Evolutionary conservation across 1,140 invertebrate genomes (phyloP).

Genomic region (Euwallacea similis): DNA sequence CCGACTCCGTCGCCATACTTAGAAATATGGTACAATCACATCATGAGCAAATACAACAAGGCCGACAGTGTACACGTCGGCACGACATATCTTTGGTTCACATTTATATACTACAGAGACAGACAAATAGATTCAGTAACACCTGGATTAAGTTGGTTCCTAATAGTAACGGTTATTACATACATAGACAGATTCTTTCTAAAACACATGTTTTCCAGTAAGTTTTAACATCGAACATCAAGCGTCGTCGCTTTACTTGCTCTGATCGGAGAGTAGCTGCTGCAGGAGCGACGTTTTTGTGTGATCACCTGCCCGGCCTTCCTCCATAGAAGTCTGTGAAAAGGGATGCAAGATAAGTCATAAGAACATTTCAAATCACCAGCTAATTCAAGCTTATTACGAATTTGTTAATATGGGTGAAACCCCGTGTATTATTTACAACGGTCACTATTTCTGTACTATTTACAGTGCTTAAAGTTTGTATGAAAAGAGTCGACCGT

Average conservation of each 20-base stretch:
- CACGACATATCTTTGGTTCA: conserved; percentile 38
- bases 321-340: conserved; percentile 75
- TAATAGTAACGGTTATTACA: conserved; percentile 33
- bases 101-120: conserved; percentile 27
- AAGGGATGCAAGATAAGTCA: not conserved
- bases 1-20: conserved; percentile 25
- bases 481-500: too few species aligned
- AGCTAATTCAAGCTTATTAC: too few species aligned
- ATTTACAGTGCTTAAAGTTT: too few species aligned
- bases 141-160: conserved; percentile 27
- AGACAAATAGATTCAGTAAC: conserved; percentile 21
- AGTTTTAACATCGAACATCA: conserved; percentile 17
- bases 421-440: too few species aligned
- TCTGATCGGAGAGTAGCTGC: conserved; percentile 77
- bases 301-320: conserved; percentile 66
- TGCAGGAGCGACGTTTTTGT: conserved; percentile 71
- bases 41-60: conserved; percentile 23
- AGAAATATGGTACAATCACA: conserved; percentile 31
- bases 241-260: conserved; percentile 32
- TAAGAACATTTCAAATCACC: not conserved
- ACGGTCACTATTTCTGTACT: too few species aligned
- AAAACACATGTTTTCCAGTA: conserved; percentile 34
- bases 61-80: conserved; percentile 23
- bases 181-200: conserved; percentile 38
- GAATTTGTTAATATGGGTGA: too few species aligned